A percentile compares a stretch with the other conserved stretches of the same genome.
Conservation (phyloP, 2,797 vertebrate species). For the Danio kyathit region DNA sequence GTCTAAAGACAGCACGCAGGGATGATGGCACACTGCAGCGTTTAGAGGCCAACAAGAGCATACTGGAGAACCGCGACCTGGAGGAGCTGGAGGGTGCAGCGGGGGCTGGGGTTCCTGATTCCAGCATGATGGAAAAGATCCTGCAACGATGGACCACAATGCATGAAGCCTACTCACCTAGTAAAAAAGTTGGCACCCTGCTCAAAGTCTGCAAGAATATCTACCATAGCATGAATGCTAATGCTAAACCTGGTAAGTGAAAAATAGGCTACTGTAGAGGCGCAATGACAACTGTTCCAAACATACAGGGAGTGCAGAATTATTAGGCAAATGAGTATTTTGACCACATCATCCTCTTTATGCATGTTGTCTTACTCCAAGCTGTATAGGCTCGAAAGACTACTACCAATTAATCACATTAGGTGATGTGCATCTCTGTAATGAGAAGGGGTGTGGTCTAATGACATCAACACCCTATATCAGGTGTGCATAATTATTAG, state of each 20-base stretch:
- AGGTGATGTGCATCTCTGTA: too few relatives aligned
- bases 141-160: conserved; percentile 79
- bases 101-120: conserved; percentile 76
- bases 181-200: conserved; percentile 85
- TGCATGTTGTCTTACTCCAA: too few relatives aligned
- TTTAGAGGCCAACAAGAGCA: conserved; percentile 76
- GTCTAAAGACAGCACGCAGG: conserved; percentile 71
- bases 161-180: conserved; percentile 85
- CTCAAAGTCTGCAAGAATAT: conserved; percentile 88
- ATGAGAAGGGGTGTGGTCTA: too few relatives aligned
- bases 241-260: conserved; percentile 71
- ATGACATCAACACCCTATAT: too few relatives aligned
- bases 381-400: too few relatives aligned
- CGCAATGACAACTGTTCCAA: neutral
- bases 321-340: too few relatives aligned
- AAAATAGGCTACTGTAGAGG: neutral
- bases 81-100: conserved; percentile 75
- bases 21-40: conserved; percentile 71
- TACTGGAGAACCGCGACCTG: conserved; percentile 69
- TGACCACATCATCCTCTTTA: too few relatives aligned
- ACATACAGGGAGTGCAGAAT: too few relatives aligned
- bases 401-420: too few relatives aligned
- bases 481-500: too few relatives aligned
- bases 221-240: conserved; percentile 85
- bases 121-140: conserved; percentile 79